Evolutionary conservation across 2,888 invertebrate genomes (phyloP), one percentile per base, ranked within the genome.

Genomic region (Spodoptera littoralis): DNA sequence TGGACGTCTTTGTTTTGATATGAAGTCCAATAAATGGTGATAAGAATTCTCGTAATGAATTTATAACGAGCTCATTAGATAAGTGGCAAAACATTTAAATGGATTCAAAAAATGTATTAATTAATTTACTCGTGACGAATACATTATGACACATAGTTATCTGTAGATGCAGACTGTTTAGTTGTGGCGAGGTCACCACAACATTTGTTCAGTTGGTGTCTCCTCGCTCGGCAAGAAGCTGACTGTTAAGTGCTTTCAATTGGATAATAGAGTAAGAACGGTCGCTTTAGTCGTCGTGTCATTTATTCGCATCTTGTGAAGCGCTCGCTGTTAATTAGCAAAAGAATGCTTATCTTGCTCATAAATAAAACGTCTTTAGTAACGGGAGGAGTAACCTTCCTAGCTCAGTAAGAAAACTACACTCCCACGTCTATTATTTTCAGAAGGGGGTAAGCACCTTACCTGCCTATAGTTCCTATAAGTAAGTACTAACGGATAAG

Each of bases 1-100:
- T 81, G 73, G 75, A 79, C 83, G 85, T 85, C 86, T 88, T 90
- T 90, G 87, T 89, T 87, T 86, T 84, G 75, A 82, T 81, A 78
- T 74, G 69, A 76, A 79, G 55, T 52, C 44, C 48, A 65, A 36
- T 57, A 52, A 62, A 49, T 36, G 54, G n/a, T 59, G 82, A 81
- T 83, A 84, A 82, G 62, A 68, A 60, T 70, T 56, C 60, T 58
- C 52, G 30, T 76, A 74, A 75, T 77, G 43, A 80, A 70, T 72
- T 57, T 59, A 60, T 73, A 83, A 79, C 53, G 72, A 71, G 44
- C 56, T 41, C 44, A 68, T 73, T 77, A 73, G 66, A 71, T 77
- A 80, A 74, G 36, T 47, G 41, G 42, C 44, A 43, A 47, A 18
- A 54, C 41, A 52, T 36, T 43, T 56, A 12, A 48, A 8, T 55